Base-by-base conservation (phyloP, 53 echinoderm and acorn worm species). In the Mesocentrotus franciscanus region DNA sequence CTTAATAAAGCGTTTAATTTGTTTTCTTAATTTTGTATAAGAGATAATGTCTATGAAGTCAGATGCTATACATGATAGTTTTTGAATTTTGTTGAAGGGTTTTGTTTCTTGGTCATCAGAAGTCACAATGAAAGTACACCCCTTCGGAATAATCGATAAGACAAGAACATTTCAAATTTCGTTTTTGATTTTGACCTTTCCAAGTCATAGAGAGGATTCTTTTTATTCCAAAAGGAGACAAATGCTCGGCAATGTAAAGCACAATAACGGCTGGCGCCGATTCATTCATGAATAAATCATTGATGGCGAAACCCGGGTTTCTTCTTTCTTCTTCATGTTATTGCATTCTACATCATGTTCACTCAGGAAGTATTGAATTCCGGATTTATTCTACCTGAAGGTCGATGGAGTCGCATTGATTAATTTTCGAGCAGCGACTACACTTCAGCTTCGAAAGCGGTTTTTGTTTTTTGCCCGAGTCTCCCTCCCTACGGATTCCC, bases 271-370 rank as follows among this genome's bases (percentile, higher is more conserved):
- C 10, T 39, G 81, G 81, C 81, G 81, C 81, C 81, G 39, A 7
- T 81, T 81, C 39, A 81, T 42, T 39, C 81, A 81, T 81, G 81
- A 81, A 81, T 81, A 81, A 81, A 42, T 36, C 81, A 81, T 81
- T 36, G 81, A 39, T 42, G 36, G 42, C 36, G 39, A 18, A 81
- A 17, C 18, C 22, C 6, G 5, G 42, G 81, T 81, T 17, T 81
- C 81, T 81, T 16, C 42, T 81, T 81, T 81, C 81, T 39, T 20
- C 42, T 9, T 13, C 22, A 10, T 81, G 81, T 81, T 39, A 81
- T 81, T 81, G 39, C 81, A 81, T 81, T 16, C 42, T 18, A 36
- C 81, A 36, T 20, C 81, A 20, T 81, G 81, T 42, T 42, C 81
- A 18, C 81, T 81, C 22, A 81, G 22, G 81, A 81, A 33, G 42